Evolutionary conservation across 1,140 invertebrate species (phyloP).

Genomic region (Caenorhabditis remanei): DNA sequence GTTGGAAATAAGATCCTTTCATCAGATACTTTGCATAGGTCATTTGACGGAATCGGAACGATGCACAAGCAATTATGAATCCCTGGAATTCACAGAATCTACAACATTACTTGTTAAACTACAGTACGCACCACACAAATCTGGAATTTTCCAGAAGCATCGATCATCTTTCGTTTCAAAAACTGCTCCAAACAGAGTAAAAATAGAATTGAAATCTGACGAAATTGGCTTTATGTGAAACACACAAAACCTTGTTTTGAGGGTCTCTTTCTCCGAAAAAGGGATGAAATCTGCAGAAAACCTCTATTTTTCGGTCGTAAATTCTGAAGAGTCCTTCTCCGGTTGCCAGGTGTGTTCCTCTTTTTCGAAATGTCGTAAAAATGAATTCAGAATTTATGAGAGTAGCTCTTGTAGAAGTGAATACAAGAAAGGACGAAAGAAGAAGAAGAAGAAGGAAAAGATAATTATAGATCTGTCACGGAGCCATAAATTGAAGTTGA

Average conservation of each 20-base stretch:
- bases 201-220: not conserved
- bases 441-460: not conserved
- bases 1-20: not conserved
- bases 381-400: too few relatives aligned
- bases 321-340: too few relatives aligned
- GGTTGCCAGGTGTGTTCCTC: too few relatives aligned
- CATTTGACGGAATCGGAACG: constrained; percentile 1
- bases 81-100: not conserved
- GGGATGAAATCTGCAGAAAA: not conserved
- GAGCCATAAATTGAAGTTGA: not conserved
- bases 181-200: not conserved
- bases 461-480: not conserved
- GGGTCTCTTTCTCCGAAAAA: not conserved
- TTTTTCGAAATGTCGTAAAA: too few relatives aligned
- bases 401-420: too few relatives aligned
- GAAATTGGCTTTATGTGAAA: not conserved
- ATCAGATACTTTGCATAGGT: not conserved
- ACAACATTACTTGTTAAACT: not conserved
- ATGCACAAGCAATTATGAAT: not conserved
- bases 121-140: not conserved
- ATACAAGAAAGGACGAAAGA: not conserved
- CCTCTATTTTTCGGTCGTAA: not conserved
- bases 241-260: not conserved
- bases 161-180: not conserved
- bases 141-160: not conserved